Evolutionary conservation across 64 coral and sea anemone species (phyloP), one percentile per base, ranked within the genome.

Genomic region (Exaiptasia diaphana): DNA sequence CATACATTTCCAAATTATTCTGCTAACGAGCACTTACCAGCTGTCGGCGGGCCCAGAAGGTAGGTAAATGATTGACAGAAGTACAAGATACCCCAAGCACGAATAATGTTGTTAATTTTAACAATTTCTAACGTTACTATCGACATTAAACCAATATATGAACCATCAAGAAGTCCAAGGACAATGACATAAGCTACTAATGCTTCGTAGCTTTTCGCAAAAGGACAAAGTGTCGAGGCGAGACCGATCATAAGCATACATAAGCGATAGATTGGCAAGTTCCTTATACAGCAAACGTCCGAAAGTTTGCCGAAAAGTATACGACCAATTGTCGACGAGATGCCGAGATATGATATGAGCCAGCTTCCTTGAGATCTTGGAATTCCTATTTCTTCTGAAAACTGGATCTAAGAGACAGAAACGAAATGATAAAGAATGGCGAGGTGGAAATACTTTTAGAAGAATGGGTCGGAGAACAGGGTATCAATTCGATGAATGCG

Each of bases 61-160:
- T 94, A 94, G 8, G 91, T 83, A 54, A 94, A 94, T n/a, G 91
- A 89, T 28, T 94, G 91, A 79, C 91, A 94, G 42, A 94, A 94
- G 36, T 88, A 94, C 36, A 94, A 29, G 32, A 94, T 84, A 0
- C 91, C 86, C 91, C 91, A 94, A 0, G 91, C 91, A 27, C 56
- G 73, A 50, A 84, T 50, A 63, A 94, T 94, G 38, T 94, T 94
- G 4, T 83, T 45, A 38, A 96, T 34, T 1, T 87, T 86, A 11
- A 90, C 88, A 38, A 90, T 74, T 39, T 96, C 87, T 11, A 94
- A 38, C 8, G 87, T 96, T 20, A 96, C 93, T 60, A 96, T 96
- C 4, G 93, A 96, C 93, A 96, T 96, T 1, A 96, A 68, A 20
- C 93, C 93, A 27, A 96, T 76, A 64, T 90, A 96, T 4, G 87